These are phyloP conservation scores for Hemichromis elongatus DNA, from an alignment of 2,113 vertebrate genomes.

Conservation along the genomic window DNA sequence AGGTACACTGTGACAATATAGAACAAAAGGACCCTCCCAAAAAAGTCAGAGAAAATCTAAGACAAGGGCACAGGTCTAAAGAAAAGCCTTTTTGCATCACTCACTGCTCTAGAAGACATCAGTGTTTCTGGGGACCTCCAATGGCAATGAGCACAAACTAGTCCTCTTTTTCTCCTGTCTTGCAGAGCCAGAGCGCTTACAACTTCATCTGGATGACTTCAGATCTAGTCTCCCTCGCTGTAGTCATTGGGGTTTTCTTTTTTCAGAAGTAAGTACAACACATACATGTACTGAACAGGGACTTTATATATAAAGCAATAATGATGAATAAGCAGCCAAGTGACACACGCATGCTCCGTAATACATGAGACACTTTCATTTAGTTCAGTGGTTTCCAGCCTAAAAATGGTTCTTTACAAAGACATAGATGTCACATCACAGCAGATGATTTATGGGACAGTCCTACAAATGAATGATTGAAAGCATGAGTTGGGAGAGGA, in stretches of 20 bases:
- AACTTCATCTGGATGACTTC: constrained; percentile 88
- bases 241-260: constrained; percentile 87
- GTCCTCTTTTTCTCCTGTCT: constrained; percentile 15
- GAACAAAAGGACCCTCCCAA: constrained; percentile 37
- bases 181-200: constrained; percentile 87
- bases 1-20: constrained; percentile 20
- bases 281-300: background rate
- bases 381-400: background rate
- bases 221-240: constrained; percentile 85
- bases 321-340: background rate
- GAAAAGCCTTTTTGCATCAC: background rate
- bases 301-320: background rate
- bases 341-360: fast-evolving
- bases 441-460: background rate
- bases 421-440: background rate
- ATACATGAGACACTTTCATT: background rate
- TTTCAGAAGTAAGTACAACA: constrained; percentile 90
- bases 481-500: background rate
- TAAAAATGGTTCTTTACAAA: background rate
- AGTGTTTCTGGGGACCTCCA: constrained; percentile 10
- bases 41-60: background rate
- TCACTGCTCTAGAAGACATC: background rate
- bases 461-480: background rate
- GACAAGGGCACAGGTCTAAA: constrained; percentile 16
- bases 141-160: constrained; percentile 16